phyloP scores from a whole-genome alignment of 2,888 invertebrate genomes.

The Lamellibrachia satsuma region DNA sequence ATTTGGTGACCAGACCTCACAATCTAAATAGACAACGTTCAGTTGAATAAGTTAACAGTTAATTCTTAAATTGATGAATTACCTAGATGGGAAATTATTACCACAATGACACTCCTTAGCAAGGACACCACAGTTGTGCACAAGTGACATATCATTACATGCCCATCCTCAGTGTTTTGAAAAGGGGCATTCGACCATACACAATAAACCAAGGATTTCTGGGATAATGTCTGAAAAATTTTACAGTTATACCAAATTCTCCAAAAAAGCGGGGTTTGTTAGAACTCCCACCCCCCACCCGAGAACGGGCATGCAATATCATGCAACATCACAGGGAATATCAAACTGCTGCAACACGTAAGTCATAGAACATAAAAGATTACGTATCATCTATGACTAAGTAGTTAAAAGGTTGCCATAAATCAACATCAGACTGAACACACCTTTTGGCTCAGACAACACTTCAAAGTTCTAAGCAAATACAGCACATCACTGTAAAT shows the following conservation, averaged over 20 bases:
- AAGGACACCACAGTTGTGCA: neutral
- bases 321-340: neutral
- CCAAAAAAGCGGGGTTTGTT: no score
- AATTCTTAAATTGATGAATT: neutral
- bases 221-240: no score
- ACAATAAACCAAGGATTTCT: no score
- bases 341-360: neutral
- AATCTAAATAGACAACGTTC: neutral
- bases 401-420: neutral
- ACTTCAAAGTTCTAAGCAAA: neutral
- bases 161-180: no score
- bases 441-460: neutral
- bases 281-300: no score
- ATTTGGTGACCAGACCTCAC: neutral
- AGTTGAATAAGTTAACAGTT: neutral
- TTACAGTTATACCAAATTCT: no score
- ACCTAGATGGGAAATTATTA: neutral
- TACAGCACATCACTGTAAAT: neutral
- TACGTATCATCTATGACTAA: neutral
- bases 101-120: neutral
- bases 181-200: no score
- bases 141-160: neutral
- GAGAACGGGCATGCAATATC: neutral
- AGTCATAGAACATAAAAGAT: neutral
- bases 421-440: neutral